These are phyloP conservation scores for Cheilosia impressa DNA, from an alignment of 2,888 invertebrate species.

Conservation along the genomic window DNA sequence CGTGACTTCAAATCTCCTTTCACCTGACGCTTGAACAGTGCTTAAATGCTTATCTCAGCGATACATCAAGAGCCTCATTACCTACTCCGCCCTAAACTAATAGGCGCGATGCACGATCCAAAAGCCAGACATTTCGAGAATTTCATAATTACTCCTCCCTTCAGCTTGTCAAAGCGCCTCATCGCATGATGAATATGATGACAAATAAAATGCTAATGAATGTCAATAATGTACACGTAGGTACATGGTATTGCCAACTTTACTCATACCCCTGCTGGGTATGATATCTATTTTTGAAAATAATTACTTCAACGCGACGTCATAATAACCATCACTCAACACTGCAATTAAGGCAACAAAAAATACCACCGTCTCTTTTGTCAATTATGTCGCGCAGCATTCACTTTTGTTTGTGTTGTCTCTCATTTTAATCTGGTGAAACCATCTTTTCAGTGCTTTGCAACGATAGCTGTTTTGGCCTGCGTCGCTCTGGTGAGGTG, in stretches of 20 bases:
- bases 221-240: conserved; percentile 28
- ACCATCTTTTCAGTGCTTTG: conserved; percentile 79
- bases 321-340: conserved; percentile 43
- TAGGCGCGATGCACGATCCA: not conserved
- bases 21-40: not conserved
- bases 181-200: conserved; percentile 9
- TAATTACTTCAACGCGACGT: not conserved
- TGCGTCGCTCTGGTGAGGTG: conserved; percentile 81
- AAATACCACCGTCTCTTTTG: conserved; percentile 52
- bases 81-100: not conserved
- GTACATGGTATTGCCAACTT: conserved; percentile 27
- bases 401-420: conserved; percentile 40
- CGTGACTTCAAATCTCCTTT: not conserved
- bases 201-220: conserved; percentile 52
- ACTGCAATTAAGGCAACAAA: conserved; percentile 43
- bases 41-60: not conserved
- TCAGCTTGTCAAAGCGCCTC: conserved; percentile 6
- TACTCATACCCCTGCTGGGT: conserved; percentile 14
- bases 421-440: conserved; percentile 43
- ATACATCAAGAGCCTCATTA: not conserved
- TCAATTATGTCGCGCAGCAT: conserved; percentile 48
- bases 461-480: conserved; percentile 81
- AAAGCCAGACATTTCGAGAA: not conserved
- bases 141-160: conserved; percentile 10
- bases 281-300: not conserved